A percentile compares a stretch with the other conserved stretches of the same genome.
Conservation (phyloP, 2,888 invertebrate genomes). For the Melipona bicolor region DNA sequence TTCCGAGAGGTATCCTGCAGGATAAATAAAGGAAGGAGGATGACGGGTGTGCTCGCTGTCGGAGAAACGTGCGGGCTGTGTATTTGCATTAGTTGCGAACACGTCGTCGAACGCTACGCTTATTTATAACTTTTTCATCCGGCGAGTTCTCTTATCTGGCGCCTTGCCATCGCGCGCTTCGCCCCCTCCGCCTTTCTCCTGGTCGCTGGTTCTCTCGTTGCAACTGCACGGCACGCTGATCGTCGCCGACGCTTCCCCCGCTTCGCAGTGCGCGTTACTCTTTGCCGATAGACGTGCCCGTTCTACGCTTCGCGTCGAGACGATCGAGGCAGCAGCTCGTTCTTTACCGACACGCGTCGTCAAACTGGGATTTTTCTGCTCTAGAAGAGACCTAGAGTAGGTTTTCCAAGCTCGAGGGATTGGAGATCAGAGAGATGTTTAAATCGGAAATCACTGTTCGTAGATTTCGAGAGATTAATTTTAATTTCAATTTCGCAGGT, state of each 20-base stretch:
- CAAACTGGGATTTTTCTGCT: no score
- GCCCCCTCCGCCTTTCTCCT: constrained; percentile 20
- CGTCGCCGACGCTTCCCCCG: constrained; percentile 39
- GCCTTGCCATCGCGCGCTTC: constrained; percentile 65
- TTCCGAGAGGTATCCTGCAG: neutral
- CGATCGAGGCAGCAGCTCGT: neutral
- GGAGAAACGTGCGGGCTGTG: constrained; percentile 29
- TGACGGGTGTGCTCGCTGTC: constrained; percentile 31
- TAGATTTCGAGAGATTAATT: no score
- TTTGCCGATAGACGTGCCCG: constrained; percentile 12
- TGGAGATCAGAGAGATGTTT: no score
- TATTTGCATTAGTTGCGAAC: constrained; percentile 69
- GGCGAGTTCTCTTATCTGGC: constrained; percentile 74
- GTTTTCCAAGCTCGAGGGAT: no score
- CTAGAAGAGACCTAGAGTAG: no score
- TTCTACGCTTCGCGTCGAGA: neutral
- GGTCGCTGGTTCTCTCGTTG: constrained; percentile 43
- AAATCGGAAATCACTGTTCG: no score
- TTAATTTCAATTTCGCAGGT: no score
- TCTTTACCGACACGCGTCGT: no score
- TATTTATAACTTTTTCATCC: constrained; percentile 77
- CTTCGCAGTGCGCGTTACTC: constrained; percentile 22
- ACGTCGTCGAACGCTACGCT: constrained; percentile 72
- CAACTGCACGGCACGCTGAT: constrained; percentile 62
- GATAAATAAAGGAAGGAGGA: neutral